Conservation (phyloP, 1,140 invertebrate species). For the Zophobas atratus region DNA sequence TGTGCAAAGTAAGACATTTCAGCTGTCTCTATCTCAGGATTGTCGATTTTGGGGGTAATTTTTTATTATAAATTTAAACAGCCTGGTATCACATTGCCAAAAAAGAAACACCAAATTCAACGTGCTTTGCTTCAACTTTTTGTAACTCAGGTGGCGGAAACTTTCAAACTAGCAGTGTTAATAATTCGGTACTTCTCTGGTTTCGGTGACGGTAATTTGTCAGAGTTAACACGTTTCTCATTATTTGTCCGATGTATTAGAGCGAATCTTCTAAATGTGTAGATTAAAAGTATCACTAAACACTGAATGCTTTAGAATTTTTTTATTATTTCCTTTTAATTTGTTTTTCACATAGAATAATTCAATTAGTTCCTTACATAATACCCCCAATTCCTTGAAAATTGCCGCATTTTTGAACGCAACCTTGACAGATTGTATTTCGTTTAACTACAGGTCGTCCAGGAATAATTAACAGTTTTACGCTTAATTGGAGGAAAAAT, state of each 20-base stretch:
- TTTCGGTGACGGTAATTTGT: conserved; percentile 39
- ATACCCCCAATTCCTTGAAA: conserved; percentile 24
- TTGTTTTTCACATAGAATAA: conserved; percentile 6
- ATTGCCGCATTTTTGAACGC: not conserved
- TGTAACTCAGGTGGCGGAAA: conserved; percentile 14
- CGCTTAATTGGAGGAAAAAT: not conserved
- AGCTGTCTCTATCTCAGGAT: conserved; percentile 47
- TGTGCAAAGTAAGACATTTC: conserved; percentile 53
- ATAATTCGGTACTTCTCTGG: conserved; percentile 8
- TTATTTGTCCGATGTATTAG: conserved; percentile 11
- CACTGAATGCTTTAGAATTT: conserved; percentile 3
- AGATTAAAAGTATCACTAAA: conserved; percentile 32
- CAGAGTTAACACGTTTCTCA: conserved; percentile 7
- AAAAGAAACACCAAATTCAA: conserved; percentile 12
- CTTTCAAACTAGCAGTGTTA: conserved; percentile 12
- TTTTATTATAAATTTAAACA: conserved; percentile 51
- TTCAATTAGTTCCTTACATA: conserved; percentile 19
- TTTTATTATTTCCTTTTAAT: conserved; percentile 24
- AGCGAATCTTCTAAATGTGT: conserved; percentile 29
- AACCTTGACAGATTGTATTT: not conserved
- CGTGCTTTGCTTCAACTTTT: conserved; percentile 18
- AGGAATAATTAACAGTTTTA: not conserved
- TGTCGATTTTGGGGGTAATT: conserved; percentile 39
- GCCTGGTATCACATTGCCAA: conserved; percentile 62
- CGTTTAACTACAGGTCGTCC: not conserved